phyloP scores from a whole-genome alignment of 2,888 invertebrate genomes.

The Nomada hirtipes region DNA sequence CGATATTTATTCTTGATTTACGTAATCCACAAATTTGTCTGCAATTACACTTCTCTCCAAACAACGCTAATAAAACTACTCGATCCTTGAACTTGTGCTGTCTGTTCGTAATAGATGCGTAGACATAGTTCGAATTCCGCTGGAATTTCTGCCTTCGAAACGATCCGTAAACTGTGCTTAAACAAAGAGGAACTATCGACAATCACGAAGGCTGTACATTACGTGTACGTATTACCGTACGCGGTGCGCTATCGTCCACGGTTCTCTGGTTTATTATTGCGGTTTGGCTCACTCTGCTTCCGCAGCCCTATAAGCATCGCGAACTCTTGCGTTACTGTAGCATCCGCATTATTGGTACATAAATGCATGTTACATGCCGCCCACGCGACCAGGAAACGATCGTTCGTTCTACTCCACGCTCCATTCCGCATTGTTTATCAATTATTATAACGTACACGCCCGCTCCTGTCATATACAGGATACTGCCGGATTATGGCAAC shows the following conservation, averaged over 20 bases:
- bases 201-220: constrained; percentile 24
- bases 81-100: neutral
- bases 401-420: constrained; percentile 54
- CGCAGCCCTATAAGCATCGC: constrained; percentile 57
- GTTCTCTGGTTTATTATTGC: constrained; percentile 60
- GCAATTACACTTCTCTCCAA: neutral
- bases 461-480: constrained; percentile 45
- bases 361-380: constrained; percentile 65
- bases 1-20: neutral
- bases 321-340: constrained; percentile 54
- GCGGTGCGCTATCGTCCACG: constrained; percentile 39
- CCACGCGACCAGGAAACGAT: constrained; percentile 73
- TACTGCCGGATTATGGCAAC: constrained; percentile 41
- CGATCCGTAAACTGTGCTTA: neutral
- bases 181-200: constrained; percentile 43
- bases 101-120: neutral
- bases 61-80: neutral
- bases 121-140: neutral
- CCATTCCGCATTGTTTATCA: constrained; percentile 75
- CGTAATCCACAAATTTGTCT: neutral
- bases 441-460: constrained; percentile 69
- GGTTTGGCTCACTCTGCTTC: constrained; percentile 50
- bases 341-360: constrained; percentile 65
- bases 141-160: neutral
- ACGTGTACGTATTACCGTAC: constrained; percentile 37